These are phyloP conservation scores for Cybosia mesomella DNA, from an alignment of 2,888 invertebrate species.

Conservation along the genomic window DNA sequence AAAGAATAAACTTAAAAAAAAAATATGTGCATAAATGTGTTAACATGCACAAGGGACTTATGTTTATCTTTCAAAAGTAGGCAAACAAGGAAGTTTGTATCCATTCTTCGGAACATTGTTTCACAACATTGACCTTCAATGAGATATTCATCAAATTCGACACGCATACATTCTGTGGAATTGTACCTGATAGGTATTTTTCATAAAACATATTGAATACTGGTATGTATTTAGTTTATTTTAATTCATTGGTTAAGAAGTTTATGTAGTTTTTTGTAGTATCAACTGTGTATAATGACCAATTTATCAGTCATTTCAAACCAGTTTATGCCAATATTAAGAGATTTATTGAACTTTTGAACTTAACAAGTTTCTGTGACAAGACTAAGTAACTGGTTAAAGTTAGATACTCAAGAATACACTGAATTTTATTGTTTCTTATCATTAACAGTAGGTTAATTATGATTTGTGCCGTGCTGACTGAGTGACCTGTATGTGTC, in stretches of 20 bases:
- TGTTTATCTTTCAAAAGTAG: constrained; percentile 7
- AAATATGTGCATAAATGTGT: neutral
- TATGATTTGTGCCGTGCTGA: constrained; percentile 60
- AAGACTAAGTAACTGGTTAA: constrained; percentile 39
- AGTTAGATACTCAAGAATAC: constrained; percentile 25
- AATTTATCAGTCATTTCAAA: constrained; percentile 21
- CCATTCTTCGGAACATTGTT: constrained; percentile 33
- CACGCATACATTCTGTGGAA: neutral
- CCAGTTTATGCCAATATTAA: constrained; percentile 32
- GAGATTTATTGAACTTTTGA: constrained; percentile 43
- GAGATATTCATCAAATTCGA: neutral
- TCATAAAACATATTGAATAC: neutral
- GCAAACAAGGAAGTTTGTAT: constrained; percentile 45
- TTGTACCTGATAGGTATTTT: neutral
- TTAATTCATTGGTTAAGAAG: too few relatives aligned
- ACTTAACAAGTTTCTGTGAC: constrained; percentile 38
- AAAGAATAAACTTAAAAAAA: neutral
- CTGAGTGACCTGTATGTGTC: constrained; percentile 82
- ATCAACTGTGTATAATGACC: neutral
- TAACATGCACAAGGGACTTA: neutral
- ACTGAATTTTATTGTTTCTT: constrained; percentile 29
- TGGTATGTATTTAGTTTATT: neutral
- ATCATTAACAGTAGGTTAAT: constrained; percentile 36
- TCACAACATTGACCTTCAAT: constrained; percentile 22
- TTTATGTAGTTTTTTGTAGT: neutral